Conservation (phyloP, 2,888 invertebrate genomes). For the Eretmocerus hayati region DNA sequence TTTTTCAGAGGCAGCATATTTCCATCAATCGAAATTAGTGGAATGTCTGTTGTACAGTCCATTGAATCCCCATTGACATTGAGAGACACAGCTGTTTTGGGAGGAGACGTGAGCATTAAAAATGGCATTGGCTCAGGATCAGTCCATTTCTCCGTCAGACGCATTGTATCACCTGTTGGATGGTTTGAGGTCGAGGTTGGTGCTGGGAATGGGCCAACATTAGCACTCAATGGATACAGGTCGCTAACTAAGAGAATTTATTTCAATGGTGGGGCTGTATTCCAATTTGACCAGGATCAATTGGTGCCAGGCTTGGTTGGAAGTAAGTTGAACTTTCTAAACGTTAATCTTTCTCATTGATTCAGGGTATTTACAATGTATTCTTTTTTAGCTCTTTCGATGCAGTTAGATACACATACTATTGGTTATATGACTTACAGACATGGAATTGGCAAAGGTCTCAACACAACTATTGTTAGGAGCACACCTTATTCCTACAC, state of each 20-base stretch:
- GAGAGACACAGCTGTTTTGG: constrained; percentile 76
- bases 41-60: constrained; percentile 86
- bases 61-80: constrained; percentile 87
- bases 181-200: constrained; percentile 84
- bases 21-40: constrained; percentile 82
- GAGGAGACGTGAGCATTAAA: constrained; percentile 74
- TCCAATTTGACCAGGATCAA: constrained; percentile 73
- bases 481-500: constrained; percentile 52
- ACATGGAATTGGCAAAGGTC: constrained; percentile 55
- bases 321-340: constrained; percentile 51
- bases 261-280: constrained; percentile 65
- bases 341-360: background rate
- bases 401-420: constrained; percentile 80
- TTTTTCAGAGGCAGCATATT: constrained; percentile 48
- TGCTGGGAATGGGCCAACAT: constrained; percentile 75
- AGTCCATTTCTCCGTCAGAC: constrained; percentile 69
- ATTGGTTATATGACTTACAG: constrained; percentile 84
- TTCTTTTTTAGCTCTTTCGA: constrained; percentile 60
- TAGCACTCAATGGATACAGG: constrained; percentile 73
- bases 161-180: constrained; percentile 73
- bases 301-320: constrained; percentile 70
- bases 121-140: constrained; percentile 81
- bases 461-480: constrained; percentile 75
- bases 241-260: constrained; percentile 68
- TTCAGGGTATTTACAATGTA: background rate